These are phyloP conservation scores for Adelognathus sp. DNA, from an alignment of 2,888 invertebrate genomes.

Conservation along the genomic window DNA sequence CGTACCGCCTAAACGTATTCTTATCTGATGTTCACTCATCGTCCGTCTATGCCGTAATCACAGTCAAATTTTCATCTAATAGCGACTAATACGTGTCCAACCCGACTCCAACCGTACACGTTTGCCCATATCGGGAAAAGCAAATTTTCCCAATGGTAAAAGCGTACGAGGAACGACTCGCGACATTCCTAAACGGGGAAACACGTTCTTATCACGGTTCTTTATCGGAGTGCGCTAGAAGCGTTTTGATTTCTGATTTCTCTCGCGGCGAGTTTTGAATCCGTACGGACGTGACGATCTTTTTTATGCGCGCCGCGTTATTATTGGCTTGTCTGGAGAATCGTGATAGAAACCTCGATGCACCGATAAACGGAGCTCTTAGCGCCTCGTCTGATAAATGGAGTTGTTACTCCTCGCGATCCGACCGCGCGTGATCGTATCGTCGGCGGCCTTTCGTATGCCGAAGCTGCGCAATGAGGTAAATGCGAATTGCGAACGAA, in stretches of 20 bases:
- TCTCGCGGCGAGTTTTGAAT: not conserved
- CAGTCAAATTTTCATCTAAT: not conserved
- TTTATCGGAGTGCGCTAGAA: not conserved
- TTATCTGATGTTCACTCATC: constrained; percentile 6
- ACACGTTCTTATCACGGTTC: not conserved
- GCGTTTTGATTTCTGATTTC: not conserved
- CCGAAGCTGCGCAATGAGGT: not conserved
- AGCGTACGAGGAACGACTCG: not conserved
- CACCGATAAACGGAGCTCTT: constrained; percentile 23
- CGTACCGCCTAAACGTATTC: not conserved
- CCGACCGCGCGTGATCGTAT: constrained; percentile 15
- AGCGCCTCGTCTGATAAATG: constrained; percentile 35
- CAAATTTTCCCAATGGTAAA: not conserved
- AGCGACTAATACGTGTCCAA: not conserved
- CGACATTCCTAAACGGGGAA: not conserved
- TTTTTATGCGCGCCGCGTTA: not conserved
- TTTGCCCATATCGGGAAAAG: not conserved
- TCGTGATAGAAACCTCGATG: constrained; percentile 21
- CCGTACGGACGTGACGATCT: not conserved
- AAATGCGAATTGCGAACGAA: not conserved
- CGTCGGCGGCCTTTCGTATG: not conserved
- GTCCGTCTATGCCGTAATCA: not conserved
- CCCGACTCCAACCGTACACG: not conserved
- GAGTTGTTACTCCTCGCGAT: constrained; percentile 28
- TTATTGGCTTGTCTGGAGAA: not conserved